These are phyloP conservation scores for Spinus pinus DNA, from an alignment of 2,797 vertebrate species.

Conservation along the genomic window DNA sequence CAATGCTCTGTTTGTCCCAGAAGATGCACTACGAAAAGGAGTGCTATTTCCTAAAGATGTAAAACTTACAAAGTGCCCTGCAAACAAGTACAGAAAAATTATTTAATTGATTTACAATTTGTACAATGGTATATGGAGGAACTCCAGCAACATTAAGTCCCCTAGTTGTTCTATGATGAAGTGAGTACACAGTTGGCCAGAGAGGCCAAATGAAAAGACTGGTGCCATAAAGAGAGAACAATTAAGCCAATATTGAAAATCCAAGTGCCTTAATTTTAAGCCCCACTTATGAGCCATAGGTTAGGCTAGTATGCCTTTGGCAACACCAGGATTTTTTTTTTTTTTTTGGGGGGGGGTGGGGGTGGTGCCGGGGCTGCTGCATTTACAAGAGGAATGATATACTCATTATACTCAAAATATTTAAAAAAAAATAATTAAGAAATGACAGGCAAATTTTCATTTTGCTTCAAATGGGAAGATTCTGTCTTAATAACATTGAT, in stretches of 20 bases:
- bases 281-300: background rate
- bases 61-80: background rate
- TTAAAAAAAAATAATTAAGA: background rate
- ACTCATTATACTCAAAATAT: background rate
- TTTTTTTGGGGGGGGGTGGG: background rate
- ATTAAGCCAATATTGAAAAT: background rate
- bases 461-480: background rate
- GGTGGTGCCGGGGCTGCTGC: accelerated
- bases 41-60: background rate
- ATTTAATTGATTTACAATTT: background rate
- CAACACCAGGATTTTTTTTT: background rate
- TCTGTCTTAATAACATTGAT: background rate
- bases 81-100: background rate
- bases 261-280: background rate
- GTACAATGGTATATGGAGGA: background rate
- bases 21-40: accelerated
- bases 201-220: background rate
- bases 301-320: background rate
- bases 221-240: background rate
- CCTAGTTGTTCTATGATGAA: background rate
- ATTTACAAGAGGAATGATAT: background rate
- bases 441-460: background rate
- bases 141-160: background rate
- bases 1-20: background rate
- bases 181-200: background rate